phyloP scores from a whole-genome alignment of 2,797 vertebrate genomes.

The Molossus molossus region DNA sequence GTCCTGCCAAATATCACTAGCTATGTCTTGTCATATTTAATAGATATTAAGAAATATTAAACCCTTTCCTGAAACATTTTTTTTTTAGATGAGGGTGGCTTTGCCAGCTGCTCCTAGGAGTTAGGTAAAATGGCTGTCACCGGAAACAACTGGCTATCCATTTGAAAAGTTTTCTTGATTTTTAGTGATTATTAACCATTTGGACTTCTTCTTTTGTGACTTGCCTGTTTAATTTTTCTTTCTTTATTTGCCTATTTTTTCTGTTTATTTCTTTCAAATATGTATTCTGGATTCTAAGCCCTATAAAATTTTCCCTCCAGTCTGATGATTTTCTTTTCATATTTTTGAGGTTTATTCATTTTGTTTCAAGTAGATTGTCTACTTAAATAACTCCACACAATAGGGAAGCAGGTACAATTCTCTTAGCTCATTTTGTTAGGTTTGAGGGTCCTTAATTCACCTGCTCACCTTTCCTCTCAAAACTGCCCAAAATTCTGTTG shows the following conservation, averaged over 20 bases:
- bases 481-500: neutral
- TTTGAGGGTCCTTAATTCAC: neutral
- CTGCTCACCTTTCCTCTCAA: slow-evolving; percentile 24
- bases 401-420: neutral
- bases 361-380: slow-evolving; percentile 1
- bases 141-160: slow-evolving; percentile 80
- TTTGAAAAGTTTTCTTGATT: neutral
- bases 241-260: neutral
- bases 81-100: slow-evolving; percentile 74
- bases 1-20: slow-evolving; percentile 58
- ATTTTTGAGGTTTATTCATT: slow-evolving; percentile 22
- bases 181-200: neutral
- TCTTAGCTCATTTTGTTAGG: slow-evolving; percentile 17
- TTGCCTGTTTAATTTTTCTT: neutral
- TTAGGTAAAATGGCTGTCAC: slow-evolving; percentile 82
- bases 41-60: slow-evolving; percentile 84
- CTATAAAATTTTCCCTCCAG: neutral
- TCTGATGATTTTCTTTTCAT: neutral
- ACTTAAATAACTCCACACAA: neutral
- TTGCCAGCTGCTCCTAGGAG: slow-evolving; percentile 81
- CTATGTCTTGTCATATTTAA: slow-evolving; percentile 79
- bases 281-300: neutral
- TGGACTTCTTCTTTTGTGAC: neutral
- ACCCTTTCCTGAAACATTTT: slow-evolving; percentile 76
- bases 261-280: neutral